These are phyloP conservation scores for Globicephala melas DNA, from an alignment of 2,113 vertebrate species.

Conservation along the genomic window DNA sequence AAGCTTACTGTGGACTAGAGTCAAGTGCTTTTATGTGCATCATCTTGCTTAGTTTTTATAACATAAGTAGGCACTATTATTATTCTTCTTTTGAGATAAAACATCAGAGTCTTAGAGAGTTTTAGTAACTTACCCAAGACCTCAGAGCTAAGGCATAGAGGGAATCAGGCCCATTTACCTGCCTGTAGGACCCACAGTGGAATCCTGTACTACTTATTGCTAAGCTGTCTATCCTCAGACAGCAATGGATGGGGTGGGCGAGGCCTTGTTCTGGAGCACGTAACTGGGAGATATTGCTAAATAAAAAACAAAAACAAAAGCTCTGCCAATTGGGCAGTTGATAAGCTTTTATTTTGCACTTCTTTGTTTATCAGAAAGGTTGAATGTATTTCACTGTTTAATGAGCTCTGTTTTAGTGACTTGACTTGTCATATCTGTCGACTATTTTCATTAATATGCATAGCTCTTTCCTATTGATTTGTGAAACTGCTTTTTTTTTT, in stretches of 20 bases:
- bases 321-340: background rate
- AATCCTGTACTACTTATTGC: background rate
- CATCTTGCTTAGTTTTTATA: background rate
- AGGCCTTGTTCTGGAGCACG: background rate
- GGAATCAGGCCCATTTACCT: background rate
- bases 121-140: background rate
- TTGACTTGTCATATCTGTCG: background rate
- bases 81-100: conserved; percentile 11
- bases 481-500: background rate
- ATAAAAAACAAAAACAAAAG: background rate
- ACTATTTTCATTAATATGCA: conserved; percentile 5
- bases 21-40: background rate
- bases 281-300: background rate
- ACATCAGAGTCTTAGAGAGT: background rate
- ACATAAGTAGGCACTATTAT: background rate
- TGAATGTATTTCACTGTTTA: conserved; percentile 16
- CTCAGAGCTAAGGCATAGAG: background rate
- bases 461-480: conserved; percentile 10
- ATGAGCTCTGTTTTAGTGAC: conserved; percentile 8
- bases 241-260: background rate
- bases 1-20: background rate
- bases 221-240: background rate
- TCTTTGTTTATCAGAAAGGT: conserved; percentile 9
- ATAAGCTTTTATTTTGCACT: conserved; percentile 32
- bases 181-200: background rate